These are phyloP conservation scores for Neolamprologus tretocephalus DNA, from an alignment of 2,113 vertebrate genomes.

Conservation along the genomic window DNA sequence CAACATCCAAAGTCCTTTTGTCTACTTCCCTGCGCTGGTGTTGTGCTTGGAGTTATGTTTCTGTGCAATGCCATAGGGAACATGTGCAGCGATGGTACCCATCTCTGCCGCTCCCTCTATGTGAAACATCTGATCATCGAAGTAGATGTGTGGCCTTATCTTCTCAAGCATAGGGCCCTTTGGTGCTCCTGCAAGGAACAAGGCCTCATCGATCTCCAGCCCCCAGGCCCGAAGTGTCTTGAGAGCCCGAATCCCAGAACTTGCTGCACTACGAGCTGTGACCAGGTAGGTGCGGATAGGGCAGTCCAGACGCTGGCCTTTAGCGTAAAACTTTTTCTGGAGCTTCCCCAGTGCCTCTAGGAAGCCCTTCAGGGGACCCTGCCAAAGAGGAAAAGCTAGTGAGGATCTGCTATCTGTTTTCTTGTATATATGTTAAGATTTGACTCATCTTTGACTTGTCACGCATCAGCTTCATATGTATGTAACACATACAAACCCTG, in stretches of 20 bases:
- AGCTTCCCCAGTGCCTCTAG: constrained; percentile 89
- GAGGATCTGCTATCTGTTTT: background rate
- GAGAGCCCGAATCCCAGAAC: constrained; percentile 90
- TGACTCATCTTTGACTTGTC: background rate
- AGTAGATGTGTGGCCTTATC: constrained; percentile 96
- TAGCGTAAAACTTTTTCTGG: constrained; percentile 96
- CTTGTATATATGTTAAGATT: background rate
- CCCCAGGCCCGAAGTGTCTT: constrained; percentile 97
- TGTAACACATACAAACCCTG: background rate
- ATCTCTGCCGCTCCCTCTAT: constrained; percentile 89
- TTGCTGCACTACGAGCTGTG: constrained; percentile 91
- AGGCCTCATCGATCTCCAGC: constrained; percentile 90
- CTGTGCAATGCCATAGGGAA: constrained; percentile 91
- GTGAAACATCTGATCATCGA: constrained; percentile 98
- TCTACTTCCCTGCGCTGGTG: constrained; percentile 37
- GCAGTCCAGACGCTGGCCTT: constrained; percentile 88
- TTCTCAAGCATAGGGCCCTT: constrained; percentile 94
- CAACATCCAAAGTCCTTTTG: background rate
- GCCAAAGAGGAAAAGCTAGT: background rate
- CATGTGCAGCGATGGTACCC: constrained; percentile 91
- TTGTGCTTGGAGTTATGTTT: constrained; percentile 55
- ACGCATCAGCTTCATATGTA: background rate
- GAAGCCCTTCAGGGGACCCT: constrained; percentile 95
- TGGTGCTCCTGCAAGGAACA: constrained; percentile 92
- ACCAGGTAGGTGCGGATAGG: constrained; percentile 96